Percentiles rank a stretch among this genome's conserved stretches.
phyloP scores from a whole-genome alignment of 2,113 vertebrate species.

The Baryphthengus martii region DNA sequence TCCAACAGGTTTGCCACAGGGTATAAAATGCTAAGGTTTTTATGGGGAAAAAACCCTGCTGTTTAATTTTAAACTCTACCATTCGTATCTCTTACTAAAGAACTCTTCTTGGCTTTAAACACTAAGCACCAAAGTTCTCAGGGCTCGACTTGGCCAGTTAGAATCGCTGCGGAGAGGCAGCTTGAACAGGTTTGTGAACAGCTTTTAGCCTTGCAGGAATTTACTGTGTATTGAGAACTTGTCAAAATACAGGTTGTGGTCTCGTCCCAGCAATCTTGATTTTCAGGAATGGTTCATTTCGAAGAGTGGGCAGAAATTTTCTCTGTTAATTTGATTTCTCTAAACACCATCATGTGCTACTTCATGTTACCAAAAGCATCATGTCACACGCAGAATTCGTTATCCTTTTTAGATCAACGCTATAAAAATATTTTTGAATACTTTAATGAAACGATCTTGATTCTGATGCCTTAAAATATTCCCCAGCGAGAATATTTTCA shows the following conservation, averaged over 20 bases:
- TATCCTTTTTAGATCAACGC: not conserved
- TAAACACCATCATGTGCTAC: not conserved
- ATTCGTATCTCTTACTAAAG: not conserved
- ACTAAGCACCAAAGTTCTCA: not conserved
- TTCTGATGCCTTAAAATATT: not conserved
- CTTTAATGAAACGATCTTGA: not conserved
- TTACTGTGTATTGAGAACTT: not conserved
- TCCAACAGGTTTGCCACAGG: not conserved
- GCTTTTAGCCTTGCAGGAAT: not conserved
- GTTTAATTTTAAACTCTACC: not conserved
- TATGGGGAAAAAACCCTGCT: too few species aligned
- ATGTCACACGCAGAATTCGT: not conserved
- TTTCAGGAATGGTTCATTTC: not conserved
- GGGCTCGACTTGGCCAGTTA: not conserved
- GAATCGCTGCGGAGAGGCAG: not conserved
- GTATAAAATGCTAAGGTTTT: not conserved
- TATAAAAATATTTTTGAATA: not conserved
- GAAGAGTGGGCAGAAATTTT: not conserved
- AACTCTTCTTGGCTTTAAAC: not conserved
- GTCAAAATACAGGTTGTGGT: not conserved
- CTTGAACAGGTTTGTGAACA: not conserved
- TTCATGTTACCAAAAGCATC: not conserved
- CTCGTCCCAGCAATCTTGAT: not conserved
- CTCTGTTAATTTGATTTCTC: not conserved
- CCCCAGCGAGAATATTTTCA: not conserved